These are phyloP conservation scores for Scaeva pyrastri DNA, from an alignment of 2,888 invertebrate genomes.

Conservation along the genomic window DNA sequence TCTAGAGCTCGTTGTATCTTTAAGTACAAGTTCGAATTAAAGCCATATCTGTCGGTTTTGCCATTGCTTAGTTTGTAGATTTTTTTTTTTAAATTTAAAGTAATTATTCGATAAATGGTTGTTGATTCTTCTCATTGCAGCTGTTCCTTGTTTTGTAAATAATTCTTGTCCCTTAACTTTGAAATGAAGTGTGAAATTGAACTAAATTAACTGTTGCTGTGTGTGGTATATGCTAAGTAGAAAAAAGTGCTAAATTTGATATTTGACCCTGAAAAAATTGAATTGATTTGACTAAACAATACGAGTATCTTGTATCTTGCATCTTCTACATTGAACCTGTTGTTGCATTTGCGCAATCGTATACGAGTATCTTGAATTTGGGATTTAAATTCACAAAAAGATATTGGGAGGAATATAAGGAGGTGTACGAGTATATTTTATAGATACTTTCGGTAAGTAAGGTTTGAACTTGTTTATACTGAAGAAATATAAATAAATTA, in stretches of 20 bases:
- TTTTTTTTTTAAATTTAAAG: constrained; percentile 1
- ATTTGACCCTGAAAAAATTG: constrained; percentile 35
- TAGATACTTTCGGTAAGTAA: constrained; percentile 54
- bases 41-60: constrained; percentile 28
- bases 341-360: constrained; percentile 4
- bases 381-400: constrained; percentile 46
- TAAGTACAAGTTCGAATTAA: background rate
- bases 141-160: constrained; percentile 74
- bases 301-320: constrained; percentile 30
- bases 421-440: constrained; percentile 30
- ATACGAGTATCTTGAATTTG: constrained; percentile 40
- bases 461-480: constrained; percentile 46
- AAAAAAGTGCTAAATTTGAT: constrained; percentile 55
- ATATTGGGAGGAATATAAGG: constrained; percentile 51
- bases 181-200: constrained; percentile 56
- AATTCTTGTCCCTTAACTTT: constrained; percentile 43
- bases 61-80: constrained; percentile 63
- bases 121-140: constrained; percentile 55
- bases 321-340: constrained; percentile 63
- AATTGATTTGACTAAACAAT: constrained; percentile 38
- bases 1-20: background rate
- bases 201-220: constrained; percentile 36
- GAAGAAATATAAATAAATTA: background rate
- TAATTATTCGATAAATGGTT: background rate
- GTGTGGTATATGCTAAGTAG: constrained; percentile 19